phyloP scores from a whole-genome alignment of 1,140 invertebrate genomes.

The Pseudachorutes palmiensis region DNA sequence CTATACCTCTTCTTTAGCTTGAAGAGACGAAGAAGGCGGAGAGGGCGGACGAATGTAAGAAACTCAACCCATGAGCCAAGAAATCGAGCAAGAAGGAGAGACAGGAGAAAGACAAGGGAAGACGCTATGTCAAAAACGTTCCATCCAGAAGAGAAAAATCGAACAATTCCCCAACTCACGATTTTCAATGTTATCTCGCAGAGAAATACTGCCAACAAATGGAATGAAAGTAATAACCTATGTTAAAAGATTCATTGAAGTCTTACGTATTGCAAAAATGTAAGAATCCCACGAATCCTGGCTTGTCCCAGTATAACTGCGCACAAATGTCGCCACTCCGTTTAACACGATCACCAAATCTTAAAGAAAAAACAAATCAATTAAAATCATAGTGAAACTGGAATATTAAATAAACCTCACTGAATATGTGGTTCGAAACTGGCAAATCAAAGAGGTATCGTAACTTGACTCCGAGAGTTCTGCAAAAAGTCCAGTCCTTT shows the following conservation, averaged over 20 bases:
- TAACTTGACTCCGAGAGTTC: conserved; percentile 14
- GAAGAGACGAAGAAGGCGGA: conserved; percentile 60
- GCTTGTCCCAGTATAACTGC: conserved; percentile 48
- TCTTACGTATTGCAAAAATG: conserved; percentile 59
- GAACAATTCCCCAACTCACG: conserved; percentile 58
- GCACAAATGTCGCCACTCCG: conserved; percentile 56
- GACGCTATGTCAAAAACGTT: conserved; percentile 75
- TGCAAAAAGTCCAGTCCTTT: conserved; percentile 28
- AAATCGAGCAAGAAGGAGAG: conserved; percentile 25
- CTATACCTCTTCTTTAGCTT: conserved; percentile 78
- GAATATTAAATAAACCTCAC: conserved; percentile 14
- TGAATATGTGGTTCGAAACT: conserved; percentile 30
- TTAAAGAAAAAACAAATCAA: conserved; percentile 41
- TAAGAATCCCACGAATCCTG: conserved; percentile 66
- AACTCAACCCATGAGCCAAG: conserved; percentile 26
- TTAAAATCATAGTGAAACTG: not conserved
- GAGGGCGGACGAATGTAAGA: conserved; percentile 49
- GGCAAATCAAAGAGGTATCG: conserved; percentile 30
- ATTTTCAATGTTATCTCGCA: conserved; percentile 66
- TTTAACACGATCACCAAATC: conserved; percentile 59
- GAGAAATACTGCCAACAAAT: conserved; percentile 64
- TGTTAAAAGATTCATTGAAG: conserved; percentile 7
- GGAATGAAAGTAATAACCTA: conserved; percentile 21
- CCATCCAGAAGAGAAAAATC: conserved; percentile 75
- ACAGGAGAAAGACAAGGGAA: conserved; percentile 43